phyloP scores from a whole-genome alignment of 2,797 vertebrate species.

The Adrianichthys oophorus region DNA sequence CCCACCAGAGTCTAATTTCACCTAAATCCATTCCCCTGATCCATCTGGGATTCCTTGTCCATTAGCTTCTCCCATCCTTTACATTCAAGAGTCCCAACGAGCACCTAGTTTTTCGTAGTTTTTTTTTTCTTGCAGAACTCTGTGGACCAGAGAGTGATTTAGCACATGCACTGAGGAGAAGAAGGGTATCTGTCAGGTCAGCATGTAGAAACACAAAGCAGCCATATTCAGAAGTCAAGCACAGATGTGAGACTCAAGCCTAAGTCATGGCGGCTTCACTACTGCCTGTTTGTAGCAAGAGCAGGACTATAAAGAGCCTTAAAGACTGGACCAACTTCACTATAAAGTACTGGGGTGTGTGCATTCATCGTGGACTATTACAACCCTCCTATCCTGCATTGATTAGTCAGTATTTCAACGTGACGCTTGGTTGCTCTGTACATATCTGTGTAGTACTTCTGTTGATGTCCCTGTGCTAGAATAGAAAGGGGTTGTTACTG shows the following conservation, averaged over 20 bases:
- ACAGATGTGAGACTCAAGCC: constrained; percentile 51
- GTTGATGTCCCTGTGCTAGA: constrained; percentile 70
- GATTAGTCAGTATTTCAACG: constrained; percentile 65
- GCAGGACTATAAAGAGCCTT: constrained; percentile 64
- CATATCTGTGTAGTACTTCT: constrained; percentile 74
- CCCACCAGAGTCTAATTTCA: constrained; percentile 58
- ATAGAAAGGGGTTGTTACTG: constrained; percentile 75
- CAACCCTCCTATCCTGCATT: constrained; percentile 57
- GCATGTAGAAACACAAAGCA: constrained; percentile 61
- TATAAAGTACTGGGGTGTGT: constrained; percentile 55
- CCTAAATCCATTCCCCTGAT: constrained; percentile 63
- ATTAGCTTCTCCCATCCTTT: constrained; percentile 52
- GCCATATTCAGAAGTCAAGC: constrained; percentile 65
- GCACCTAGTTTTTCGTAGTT: constrained; percentile 27
- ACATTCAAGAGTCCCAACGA: constrained; percentile 27
- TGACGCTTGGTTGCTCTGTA: constrained; percentile 74
- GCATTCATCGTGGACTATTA: constrained; percentile 62
- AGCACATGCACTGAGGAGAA: constrained; percentile 40
- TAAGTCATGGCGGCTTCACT: constrained; percentile 46
- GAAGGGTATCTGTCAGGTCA: constrained; percentile 57
- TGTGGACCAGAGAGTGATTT: constrained; percentile 63
- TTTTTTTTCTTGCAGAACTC: constrained; percentile 35
- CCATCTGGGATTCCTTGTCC: constrained; percentile 48
- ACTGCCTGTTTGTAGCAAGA: constrained; percentile 64
- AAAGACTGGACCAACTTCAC: constrained; percentile 62